Base-by-base conservation (phyloP, 2,888 invertebrate genomes). In the Caenorhabditis japonica region DNA sequence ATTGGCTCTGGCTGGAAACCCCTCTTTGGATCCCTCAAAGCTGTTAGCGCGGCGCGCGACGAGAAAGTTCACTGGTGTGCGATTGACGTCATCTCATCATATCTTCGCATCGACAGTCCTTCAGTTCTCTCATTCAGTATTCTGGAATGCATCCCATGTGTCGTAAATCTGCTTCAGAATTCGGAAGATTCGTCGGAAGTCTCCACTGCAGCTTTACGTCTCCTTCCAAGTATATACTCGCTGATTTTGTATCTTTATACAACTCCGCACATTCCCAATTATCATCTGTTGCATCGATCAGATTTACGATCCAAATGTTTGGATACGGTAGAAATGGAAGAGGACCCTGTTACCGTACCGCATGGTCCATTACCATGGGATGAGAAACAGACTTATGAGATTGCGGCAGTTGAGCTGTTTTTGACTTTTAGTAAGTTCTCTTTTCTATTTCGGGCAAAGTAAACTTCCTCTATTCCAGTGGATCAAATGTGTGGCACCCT, bases 101-200 rank as follows among this genome's bases (percentile, higher is more conserved):
- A 96, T 88, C 91, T 97, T 2, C 92, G 92, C 79, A 95, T 95
- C 15, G 94, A 96, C 86, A 95, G 96, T 85, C 93, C 95, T 15
- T 89, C 94, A 56, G 95, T 83, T 25, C 61, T 83, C 17, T 80
- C 80, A 1, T 80, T 75, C 34, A 77, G 78, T n/a, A 69, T 83
- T 23, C 76, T 77, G 23, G 83, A 83, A 43, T 83, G 83, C 46
- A 66, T 83, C 36, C 75, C 78, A 3, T 84, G 84, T 44, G 71
- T 85, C 12, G 64, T 80, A 7, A 82, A 85, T 51, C 79, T 85
- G 27, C 70, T 85, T 5, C 84, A 85, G 46, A 62, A 62, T 17
- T 53, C 64, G 10, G 75, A 59, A 8, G 69, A 69, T 19, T 46
- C 58, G 7, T 44, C 58, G 27, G 75, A 75, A 53, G 46, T 66